Evolutionary conservation across 2,113 vertebrate species (phyloP).

Genomic region (Menidia beryllina): DNA sequence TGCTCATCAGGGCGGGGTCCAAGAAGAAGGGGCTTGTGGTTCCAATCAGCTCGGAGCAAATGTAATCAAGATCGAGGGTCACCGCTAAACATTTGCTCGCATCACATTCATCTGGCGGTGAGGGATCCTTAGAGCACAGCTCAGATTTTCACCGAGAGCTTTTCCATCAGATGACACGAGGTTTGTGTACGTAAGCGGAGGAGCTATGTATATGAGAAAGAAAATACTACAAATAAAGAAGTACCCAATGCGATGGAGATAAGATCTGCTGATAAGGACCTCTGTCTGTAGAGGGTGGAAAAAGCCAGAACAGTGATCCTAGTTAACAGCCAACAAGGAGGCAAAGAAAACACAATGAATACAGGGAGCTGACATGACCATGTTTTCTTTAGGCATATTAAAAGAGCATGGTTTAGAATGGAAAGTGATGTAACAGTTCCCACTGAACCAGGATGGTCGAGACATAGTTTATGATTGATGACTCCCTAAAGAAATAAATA

Average conservation of each 20-base stretch:
- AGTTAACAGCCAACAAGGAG: conserved; percentile 42
- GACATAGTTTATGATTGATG: conserved; percentile 51
- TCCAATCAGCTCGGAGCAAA: not conserved
- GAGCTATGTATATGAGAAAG: conserved; percentile 6
- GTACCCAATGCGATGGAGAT: conserved; percentile 22
- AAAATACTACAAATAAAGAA: conserved; percentile 21
- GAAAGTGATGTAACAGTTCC: conserved; percentile 14
- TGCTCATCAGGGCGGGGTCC: conserved; percentile 59
- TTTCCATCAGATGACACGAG: not conserved
- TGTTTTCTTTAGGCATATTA: conserved; percentile 66
- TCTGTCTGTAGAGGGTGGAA: conserved; percentile 26
- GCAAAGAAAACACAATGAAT: conserved; percentile 65
- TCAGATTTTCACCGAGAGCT: not conserved
- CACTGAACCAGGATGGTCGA: conserved; percentile 36
- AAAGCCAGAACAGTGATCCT: conserved; percentile 37
- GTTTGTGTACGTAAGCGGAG: no score
- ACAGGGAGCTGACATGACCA: conserved; percentile 17
- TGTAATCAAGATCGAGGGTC: not conserved
- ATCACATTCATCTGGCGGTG: not conserved
- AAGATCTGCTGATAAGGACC: conserved; percentile 30
- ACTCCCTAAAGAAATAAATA: conserved; percentile 14
- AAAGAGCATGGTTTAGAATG: conserved; percentile 44
- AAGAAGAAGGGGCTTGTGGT: conserved; percentile 31
- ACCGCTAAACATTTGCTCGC: not conserved
- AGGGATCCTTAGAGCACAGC: not conserved